Percentiles rank a stretch among this genome's conserved stretches.
phyloP scores from a whole-genome alignment of 2,888 invertebrate species.

The Campoplex capitator region DNA sequence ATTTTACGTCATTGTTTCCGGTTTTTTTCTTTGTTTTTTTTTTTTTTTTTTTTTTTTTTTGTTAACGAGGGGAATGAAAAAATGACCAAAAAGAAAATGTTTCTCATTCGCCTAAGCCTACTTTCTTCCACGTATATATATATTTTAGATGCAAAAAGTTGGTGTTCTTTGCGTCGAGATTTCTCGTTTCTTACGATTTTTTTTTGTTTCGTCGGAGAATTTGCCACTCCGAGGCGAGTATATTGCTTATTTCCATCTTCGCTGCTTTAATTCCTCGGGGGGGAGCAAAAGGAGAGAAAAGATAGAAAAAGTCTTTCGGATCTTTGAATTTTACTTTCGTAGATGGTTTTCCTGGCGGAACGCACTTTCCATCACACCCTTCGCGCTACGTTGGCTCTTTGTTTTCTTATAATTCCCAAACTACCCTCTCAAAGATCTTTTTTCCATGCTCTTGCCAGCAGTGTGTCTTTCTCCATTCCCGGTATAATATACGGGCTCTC shows the following conservation, averaged over 20 bases:
- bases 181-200: background rate
- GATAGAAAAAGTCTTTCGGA: background rate
- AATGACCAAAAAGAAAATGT: background rate
- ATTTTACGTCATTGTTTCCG: background rate
- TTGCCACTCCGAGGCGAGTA: conserved; percentile 24
- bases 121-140: background rate
- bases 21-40: background rate
- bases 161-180: background rate
- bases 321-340: conserved; percentile 3
- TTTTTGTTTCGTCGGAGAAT: conserved; percentile 1
- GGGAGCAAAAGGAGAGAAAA: background rate
- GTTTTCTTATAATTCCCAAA: conserved; percentile 55
- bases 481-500: background rate
- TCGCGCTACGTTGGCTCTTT: conserved; percentile 30
- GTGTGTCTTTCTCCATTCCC: background rate
- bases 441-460: background rate
- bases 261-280: conserved; percentile 34
- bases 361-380: conserved; percentile 2
- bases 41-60: background rate
- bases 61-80: background rate
- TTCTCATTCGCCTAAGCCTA: background rate
- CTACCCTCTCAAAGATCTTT: conserved; percentile 40
- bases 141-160: background rate
- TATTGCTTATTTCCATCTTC: conserved; percentile 57
- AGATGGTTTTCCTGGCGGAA: conserved; percentile 9